These are phyloP conservation scores for Squalus acanthias DNA, from an alignment of 2,797 vertebrate genomes.

Conservation along the genomic window DNA sequence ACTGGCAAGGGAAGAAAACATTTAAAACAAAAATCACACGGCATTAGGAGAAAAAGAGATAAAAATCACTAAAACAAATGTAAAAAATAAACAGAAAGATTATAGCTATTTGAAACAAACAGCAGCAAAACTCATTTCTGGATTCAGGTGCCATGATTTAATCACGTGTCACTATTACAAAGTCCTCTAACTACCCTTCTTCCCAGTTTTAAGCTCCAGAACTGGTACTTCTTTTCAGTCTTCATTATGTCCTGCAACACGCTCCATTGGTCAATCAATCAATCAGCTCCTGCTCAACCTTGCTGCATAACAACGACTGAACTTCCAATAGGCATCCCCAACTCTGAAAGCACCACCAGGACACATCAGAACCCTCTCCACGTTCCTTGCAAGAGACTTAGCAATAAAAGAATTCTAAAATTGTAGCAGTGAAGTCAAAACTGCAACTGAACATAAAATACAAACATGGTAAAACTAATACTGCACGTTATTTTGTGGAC, in stretches of 20 bases:
- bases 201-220: not conserved
- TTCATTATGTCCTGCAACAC: not conserved
- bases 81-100: not conserved
- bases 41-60: not conserved
- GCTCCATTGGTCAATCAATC: not conserved
- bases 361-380: not conserved
- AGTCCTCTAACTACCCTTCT: not conserved
- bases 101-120: not conserved
- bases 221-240: not conserved
- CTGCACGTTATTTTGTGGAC: slow-evolving; percentile 4
- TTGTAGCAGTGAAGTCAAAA: not conserved
- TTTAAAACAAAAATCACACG: not conserved
- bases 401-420: not conserved
- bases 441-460: not conserved
- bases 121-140: not conserved
- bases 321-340: slow-evolving; percentile 7
- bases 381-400: not conserved
- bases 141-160: slow-evolving; percentile 17
- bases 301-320: not conserved
- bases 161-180: not conserved
- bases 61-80: not conserved
- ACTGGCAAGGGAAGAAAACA: not conserved
- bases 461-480: slow-evolving; percentile 26
- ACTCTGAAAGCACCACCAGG: not conserved
- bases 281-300: not conserved